Percentiles rank a stretch among this genome's conserved stretches.
phyloP scores from a whole-genome alignment of 2,888 invertebrate genomes.

The Tolmerus cingulatus region DNA sequence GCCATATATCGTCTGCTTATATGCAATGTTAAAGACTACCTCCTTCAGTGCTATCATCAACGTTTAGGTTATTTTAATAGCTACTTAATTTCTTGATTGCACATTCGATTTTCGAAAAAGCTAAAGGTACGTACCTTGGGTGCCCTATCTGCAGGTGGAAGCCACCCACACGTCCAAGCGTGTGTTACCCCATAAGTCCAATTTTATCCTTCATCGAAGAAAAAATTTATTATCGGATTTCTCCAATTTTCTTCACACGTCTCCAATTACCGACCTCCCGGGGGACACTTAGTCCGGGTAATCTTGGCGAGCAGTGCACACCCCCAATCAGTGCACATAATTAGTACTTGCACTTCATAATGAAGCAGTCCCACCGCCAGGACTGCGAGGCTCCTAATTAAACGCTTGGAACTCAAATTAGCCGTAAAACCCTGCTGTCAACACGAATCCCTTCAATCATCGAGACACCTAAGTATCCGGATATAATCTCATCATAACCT shows the following conservation, averaged over 20 bases:
- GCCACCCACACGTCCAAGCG: no score
- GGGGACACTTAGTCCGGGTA: neutral
- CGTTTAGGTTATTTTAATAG: no score
- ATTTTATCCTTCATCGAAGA: neutral
- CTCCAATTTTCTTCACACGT: neutral
- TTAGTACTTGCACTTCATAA: neutral
- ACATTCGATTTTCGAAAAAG: neutral
- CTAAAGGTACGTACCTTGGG: no score
- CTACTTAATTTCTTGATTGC: no score
- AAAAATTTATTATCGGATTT: neutral
- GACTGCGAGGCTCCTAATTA: neutral
- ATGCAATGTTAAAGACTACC: no score
- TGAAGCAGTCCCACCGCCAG: neutral
- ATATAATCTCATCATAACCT: constrained; percentile 33
- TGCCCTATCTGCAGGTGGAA: neutral
- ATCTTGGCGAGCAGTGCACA: neutral
- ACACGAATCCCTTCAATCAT: constrained; percentile 36
- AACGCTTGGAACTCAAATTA: constrained; percentile 26
- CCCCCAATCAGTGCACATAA: neutral
- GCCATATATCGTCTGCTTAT: no score
- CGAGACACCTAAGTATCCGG: constrained; percentile 18
- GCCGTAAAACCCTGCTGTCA: constrained; percentile 23
- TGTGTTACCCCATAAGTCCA: neutral
- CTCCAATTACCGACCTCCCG: neutral
- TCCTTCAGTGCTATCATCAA: no score